These are phyloP conservation scores for Acanthosepion pharaonis DNA, from an alignment of 2,888 invertebrate species.

Conservation along the genomic window DNA sequence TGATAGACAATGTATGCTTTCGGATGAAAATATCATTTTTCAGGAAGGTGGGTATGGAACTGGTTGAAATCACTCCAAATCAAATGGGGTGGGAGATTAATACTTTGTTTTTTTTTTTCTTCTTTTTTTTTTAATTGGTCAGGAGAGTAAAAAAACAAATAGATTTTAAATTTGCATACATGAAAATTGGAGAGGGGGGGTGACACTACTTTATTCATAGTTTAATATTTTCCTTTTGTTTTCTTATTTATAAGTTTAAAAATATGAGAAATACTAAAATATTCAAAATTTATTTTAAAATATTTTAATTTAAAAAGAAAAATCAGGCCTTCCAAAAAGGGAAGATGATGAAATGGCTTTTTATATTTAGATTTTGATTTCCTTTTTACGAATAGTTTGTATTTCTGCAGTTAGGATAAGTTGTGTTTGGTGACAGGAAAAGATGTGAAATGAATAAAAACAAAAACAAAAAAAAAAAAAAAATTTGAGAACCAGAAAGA, in stretches of 20 bases:
- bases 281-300: neutral
- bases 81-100: neutral
- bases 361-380: neutral
- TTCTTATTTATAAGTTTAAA: neutral
- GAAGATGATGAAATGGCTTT: neutral
- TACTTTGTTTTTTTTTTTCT: neutral
- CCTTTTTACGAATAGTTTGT: neutral
- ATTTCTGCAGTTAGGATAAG: neutral
- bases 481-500: neutral
- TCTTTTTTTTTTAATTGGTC: neutral
- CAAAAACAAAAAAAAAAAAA: neutral
- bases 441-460: neutral
- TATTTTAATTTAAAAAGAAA: neutral
- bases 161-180: neutral
- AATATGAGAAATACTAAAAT: neutral
- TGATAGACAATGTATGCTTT: neutral
- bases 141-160: neutral
- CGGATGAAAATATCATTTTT: neutral
- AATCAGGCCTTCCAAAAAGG: neutral
- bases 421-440: neutral
- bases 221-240: neutral
- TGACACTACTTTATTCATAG: neutral
- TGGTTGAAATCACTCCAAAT: neutral
- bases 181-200: neutral
- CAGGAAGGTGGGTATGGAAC: neutral